These are phyloP conservation scores for Apoda limacodes DNA, from an alignment of 2,888 invertebrate species.

Conservation along the genomic window DNA sequence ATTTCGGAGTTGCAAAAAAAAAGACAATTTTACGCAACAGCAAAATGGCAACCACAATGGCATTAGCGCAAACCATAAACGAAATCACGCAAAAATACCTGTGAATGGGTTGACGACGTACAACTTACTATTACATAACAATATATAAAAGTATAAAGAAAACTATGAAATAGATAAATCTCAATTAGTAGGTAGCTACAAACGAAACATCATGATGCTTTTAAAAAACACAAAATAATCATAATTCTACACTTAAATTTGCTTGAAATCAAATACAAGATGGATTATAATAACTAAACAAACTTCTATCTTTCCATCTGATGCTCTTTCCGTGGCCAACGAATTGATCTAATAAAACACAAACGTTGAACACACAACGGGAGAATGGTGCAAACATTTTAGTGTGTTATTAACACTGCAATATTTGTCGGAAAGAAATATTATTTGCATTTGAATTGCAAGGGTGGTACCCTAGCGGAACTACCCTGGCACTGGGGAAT, in stretches of 20 bases:
- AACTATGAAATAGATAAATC: too few species aligned
- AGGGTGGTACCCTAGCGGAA: slow-evolving; percentile 33
- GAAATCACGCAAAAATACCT: slow-evolving; percentile 4
- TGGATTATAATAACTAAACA: slow-evolving; percentile 17
- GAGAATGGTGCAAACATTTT: slow-evolving; percentile 45
- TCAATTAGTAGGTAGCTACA: too few species aligned
- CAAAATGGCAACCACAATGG: too few species aligned
- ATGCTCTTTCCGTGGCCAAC: slow-evolving; percentile 44
- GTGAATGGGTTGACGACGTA: neutral
- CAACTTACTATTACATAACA: too few species aligned
- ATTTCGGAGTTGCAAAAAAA: too few species aligned
- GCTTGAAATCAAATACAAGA: slow-evolving; percentile 2
- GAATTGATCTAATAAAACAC: slow-evolving; percentile 52
- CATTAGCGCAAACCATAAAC: slow-evolving; percentile 7
- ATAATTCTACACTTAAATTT: too few species aligned
- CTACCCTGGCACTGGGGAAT: slow-evolving; percentile 28
- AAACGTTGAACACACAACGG: slow-evolving; percentile 47
- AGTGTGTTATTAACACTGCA: slow-evolving; percentile 57
- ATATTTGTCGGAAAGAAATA: slow-evolving; percentile 61
- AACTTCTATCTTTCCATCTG: too few species aligned
- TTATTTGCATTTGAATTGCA: slow-evolving; percentile 56
- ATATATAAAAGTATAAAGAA: too few species aligned
- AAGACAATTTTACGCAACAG: too few species aligned
- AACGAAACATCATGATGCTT: too few species aligned
- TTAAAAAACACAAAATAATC: slow-evolving; percentile 5